Evolutionary conservation across 2,888 invertebrate species (phyloP).

Genomic region (Chloromyia formosa): DNA sequence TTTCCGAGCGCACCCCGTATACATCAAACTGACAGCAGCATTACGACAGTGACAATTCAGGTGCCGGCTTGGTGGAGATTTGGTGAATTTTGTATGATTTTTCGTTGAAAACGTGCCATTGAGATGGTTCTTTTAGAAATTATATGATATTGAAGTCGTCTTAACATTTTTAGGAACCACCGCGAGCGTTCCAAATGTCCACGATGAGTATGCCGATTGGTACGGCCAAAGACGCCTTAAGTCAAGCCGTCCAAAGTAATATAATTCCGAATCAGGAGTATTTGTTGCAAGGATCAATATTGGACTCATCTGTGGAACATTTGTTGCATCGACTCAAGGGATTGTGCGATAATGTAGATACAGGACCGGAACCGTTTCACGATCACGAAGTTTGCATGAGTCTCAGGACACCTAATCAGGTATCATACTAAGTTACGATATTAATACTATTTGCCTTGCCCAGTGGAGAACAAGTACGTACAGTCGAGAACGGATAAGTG

Average conservation of each 20-base stretch:
- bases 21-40: too few species aligned
- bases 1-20: too few species aligned
- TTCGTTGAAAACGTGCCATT: neutral
- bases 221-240: constrained; percentile 79
- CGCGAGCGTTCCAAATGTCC: constrained; percentile 1
- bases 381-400: constrained; percentile 94
- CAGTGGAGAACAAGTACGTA: too few species aligned
- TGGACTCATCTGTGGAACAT: constrained; percentile 91
- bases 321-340: constrained; percentile 89
- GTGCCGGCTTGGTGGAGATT: too few species aligned
- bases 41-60: too few species aligned
- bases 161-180: neutral
- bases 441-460: too few species aligned
- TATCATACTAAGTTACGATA: neutral
- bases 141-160: too few species aligned
- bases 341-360: constrained; percentile 91
- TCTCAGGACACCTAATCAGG: constrained; percentile 72
- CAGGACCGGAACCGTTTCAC: constrained; percentile 89
- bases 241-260: constrained; percentile 81
- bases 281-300: constrained; percentile 89
- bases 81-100: neutral
- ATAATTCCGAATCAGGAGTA: constrained; percentile 95
- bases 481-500: too few species aligned
- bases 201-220: constrained; percentile 21
- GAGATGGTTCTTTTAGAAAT: neutral